Conservation (phyloP, 2,888 invertebrate species). For the Biston betularia region DNA sequence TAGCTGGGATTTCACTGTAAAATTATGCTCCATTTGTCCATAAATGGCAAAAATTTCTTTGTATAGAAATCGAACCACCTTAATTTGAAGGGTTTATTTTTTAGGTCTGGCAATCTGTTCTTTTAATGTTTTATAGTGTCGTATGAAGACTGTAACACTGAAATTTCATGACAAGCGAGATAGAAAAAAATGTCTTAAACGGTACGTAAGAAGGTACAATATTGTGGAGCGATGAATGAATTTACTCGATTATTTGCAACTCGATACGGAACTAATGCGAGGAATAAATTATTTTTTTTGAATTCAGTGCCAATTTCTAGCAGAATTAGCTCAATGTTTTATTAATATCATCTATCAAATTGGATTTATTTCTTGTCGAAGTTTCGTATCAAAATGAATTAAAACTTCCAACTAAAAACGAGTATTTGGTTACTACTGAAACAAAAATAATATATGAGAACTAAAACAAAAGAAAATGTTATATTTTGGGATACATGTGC, state of each 20-base stretch:
- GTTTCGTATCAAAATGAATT: no score
- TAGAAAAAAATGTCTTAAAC: not conserved
- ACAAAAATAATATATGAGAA: no score
- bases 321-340: conserved; percentile 18
- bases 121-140: not conserved
- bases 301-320: conserved; percentile 23
- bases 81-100: not conserved
- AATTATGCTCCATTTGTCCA: no score
- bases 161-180: conserved; percentile 3
- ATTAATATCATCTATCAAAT: conserved; percentile 5
- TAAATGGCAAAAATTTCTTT: no score
- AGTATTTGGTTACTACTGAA: no score
- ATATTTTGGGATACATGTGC: not conserved
- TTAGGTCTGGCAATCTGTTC: not conserved
- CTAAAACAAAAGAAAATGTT: not conserved
- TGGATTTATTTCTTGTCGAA: not conserved
- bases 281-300: conserved; percentile 10
- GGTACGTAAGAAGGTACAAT: not conserved
- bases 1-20: no score
- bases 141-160: conserved; percentile 4
- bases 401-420: no score
- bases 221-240: not conserved
- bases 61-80: no score
- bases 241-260: not conserved
- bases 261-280: conserved; percentile 1